Conservation (phyloP, 2,888 invertebrate genomes). For the Chalcis sispes region DNA sequence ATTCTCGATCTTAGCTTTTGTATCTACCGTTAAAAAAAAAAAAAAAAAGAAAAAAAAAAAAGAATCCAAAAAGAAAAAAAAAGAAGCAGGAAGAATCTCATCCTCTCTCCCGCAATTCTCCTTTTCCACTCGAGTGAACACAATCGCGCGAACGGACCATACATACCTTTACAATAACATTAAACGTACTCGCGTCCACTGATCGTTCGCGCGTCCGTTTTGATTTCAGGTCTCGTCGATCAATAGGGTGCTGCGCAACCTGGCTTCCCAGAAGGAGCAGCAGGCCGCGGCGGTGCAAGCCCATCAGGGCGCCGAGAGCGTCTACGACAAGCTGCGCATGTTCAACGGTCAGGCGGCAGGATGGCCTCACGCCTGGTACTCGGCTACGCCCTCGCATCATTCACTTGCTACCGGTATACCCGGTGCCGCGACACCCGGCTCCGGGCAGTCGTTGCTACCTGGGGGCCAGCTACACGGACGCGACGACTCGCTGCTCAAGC, state of each 20-base stretch:
- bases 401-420: conserved; percentile 72
- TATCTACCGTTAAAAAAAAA: no score
- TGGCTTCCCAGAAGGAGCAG: conserved; percentile 97
- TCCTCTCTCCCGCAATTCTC: no score
- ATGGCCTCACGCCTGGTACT: conserved; percentile 92
- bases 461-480: conserved; percentile 77
- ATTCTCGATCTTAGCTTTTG: neutral
- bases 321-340: conserved; percentile 96
- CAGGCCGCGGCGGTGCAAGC: conserved; percentile 84
- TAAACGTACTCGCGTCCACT: conserved; percentile 14
- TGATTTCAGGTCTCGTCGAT: conserved; percentile 92
- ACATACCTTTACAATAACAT: no score
- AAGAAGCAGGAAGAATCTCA: no score
- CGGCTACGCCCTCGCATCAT: conserved; percentile 86
- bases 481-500: conserved; percentile 73
- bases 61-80: neutral
- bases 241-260: conserved; percentile 96
- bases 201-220: conserved; percentile 8
- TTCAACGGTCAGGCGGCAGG: conserved; percentile 92
- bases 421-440: conserved; percentile 70
- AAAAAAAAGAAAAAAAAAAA: neutral
- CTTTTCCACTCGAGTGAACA: conserved; percentile 19
- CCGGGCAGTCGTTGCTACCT: conserved; percentile 74
- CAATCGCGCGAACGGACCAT: neutral
- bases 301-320: conserved; percentile 84